Base-by-base conservation (phyloP, 1,140 invertebrate genomes). In the Atopsyche davidsoni region DNA sequence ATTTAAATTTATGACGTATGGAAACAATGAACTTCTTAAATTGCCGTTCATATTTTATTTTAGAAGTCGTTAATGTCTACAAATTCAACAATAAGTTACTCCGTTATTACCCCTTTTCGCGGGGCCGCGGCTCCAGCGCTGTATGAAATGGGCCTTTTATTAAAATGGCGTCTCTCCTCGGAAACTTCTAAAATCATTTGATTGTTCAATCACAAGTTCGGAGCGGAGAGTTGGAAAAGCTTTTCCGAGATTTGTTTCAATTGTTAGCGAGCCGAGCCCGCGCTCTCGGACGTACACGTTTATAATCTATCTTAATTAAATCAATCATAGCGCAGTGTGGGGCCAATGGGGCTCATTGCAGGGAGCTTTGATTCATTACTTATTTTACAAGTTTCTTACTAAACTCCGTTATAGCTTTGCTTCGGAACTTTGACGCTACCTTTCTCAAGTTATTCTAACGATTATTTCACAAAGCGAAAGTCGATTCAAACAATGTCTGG, bases 21-120 rank as follows among this genome's bases (percentile, higher is more conserved):
- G 19, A 17, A 51, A 40, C 9, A 46, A 42, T 40, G 36, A 35
- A 17, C 24, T 47, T 32, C 34, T 17, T 36, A 35, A 50, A 55
- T 49, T 31, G 31, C 21, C 34, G 39, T 43, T 31, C 16, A 55
- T 45, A 49, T 49, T 51, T 48, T 55, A 51, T 57, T 52, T 48
- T 24, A 13, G 53, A 52, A 49, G 50, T 53, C 50, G 46, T 57
- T 57, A 57, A 57, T 42, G 31, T 49, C 39, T 32, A 36, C 48
- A 45, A 51, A 52, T 52, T 51, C 38, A 22, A 38, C 53, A 55
- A 47, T 51, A 41, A 46, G 46, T 39, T 44, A 45, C 35, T 51
- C 28, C 43, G 40, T 55, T 55, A 38, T 56, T 46, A 36, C 40
- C 31, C 31, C 23, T 24, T 42, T 42, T 42, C 40, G 36, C 28